Conservation (phyloP, 2,797 vertebrate genomes). For the Echeneis naucrates region DNA sequence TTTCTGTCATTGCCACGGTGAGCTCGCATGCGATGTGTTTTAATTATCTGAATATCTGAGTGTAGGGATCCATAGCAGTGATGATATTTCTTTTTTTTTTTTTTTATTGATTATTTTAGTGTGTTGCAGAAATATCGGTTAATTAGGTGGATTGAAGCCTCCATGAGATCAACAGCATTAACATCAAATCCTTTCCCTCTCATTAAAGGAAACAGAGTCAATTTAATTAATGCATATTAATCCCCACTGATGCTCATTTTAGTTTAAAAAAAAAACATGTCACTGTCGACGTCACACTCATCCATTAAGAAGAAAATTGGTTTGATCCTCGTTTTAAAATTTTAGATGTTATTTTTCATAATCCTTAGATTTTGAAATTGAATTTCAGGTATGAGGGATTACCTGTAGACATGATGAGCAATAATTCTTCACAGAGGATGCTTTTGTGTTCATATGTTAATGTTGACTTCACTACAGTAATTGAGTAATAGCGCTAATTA, state of each 20-base stretch:
- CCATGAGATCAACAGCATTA: slow-evolving; percentile 93
- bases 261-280: slow-evolving; percentile 82
- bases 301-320: slow-evolving; percentile 60
- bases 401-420: slow-evolving; percentile 37
- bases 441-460: slow-evolving; percentile 11
- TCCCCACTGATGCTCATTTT: slow-evolving; percentile 95
- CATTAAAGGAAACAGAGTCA: slow-evolving; percentile 96
- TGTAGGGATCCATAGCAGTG: slow-evolving; percentile 70
- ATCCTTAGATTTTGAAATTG: slow-evolving; percentile 61
- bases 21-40: slow-evolving; percentile 46
- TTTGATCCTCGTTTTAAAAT: slow-evolving; percentile 64
- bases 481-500: not conserved
- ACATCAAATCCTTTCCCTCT: slow-evolving; percentile 95
- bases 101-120: slow-evolving; percentile 90
- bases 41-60: slow-evolving; percentile 80
- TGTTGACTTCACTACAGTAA: not conserved
- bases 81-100: slow-evolving; percentile 84
- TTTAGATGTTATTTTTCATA: slow-evolving; percentile 46
- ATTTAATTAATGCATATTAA: slow-evolving; percentile 99
- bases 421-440: slow-evolving; percentile 9
- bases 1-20: slow-evolving; percentile 45
- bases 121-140: slow-evolving; percentile 90
- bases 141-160: slow-evolving; percentile 93
- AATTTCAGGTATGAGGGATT: slow-evolving; percentile 43
- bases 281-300: slow-evolving; percentile 69